These are phyloP conservation scores for Procambarus virginalis DNA, from an alignment of 1,140 invertebrate species.

Conservation along the genomic window DNA sequence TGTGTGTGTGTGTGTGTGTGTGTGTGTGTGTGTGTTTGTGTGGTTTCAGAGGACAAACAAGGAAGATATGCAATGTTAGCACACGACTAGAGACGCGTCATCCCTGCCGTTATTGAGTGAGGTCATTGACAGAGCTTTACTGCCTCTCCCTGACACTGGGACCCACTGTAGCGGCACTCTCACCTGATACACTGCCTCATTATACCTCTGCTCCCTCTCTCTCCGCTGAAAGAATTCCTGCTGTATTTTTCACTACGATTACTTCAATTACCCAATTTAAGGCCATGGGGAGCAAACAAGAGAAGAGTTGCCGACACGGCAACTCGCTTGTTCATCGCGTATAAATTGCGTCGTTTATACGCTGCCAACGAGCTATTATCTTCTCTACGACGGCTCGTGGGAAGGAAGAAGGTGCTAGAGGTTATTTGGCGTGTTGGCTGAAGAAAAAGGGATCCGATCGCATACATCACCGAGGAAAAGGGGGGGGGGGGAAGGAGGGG, in stretches of 20 bases:
- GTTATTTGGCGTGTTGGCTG: background rate
- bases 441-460: background rate
- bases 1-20: constrained; percentile 12
- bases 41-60: background rate
- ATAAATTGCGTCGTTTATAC: too few species aligned
- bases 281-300: too few species aligned
- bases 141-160: background rate
- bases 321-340: too few species aligned
- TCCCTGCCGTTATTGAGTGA: background rate
- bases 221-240: background rate
- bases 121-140: background rate
- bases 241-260: background rate
- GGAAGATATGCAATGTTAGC: background rate
- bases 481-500: too few species aligned
- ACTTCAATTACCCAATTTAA: too few species aligned
- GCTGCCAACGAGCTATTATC: too few species aligned
- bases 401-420: too few species aligned
- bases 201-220: background rate
- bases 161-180: background rate
- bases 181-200: background rate
- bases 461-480: background rate
- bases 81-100: background rate
- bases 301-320: too few species aligned
- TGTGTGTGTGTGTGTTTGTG: too few species aligned
- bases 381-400: too few species aligned